Evolutionary conservation across 1,140 invertebrate genomes (phyloP).

Genomic region (Orchestia grillus): DNA sequence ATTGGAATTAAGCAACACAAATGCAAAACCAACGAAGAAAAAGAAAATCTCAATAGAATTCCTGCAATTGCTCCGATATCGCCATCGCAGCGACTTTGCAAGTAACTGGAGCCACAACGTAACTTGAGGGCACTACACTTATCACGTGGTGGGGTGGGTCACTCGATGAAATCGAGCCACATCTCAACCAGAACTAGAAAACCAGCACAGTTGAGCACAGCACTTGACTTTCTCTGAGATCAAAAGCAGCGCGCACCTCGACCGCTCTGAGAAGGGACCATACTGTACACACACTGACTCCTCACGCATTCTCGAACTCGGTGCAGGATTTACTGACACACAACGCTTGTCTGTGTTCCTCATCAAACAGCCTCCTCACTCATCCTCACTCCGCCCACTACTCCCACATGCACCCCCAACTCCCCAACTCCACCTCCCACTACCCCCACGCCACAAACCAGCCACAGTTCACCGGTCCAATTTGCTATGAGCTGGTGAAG

Average conservation of each 20-base stretch:
- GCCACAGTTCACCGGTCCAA: conserved; percentile 22
- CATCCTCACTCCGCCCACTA: conserved; percentile 52
- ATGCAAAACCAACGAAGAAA: neutral
- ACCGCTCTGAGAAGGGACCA: neutral
- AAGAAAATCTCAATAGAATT: neutral
- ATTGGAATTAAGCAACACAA: neutral
- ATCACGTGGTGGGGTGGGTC: neutral
- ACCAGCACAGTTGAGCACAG: neutral
- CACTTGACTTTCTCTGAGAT: neutral
- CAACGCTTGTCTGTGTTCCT: conserved; percentile 53
- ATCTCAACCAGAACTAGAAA: neutral
- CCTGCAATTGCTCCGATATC: neutral
- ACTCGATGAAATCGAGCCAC: neutral
- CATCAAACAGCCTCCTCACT: conserved; percentile 49
- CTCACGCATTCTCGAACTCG: conserved; percentile 32
- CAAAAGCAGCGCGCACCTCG: neutral
- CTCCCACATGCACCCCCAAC: neutral
- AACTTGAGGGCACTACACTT: neutral
- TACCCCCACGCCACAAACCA: neutral
- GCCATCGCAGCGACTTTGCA: neutral
- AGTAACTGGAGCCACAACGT: neutral
- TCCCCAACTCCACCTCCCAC: neutral
- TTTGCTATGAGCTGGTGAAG: neutral
- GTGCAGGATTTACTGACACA: conserved; percentile 42
- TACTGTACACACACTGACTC: conserved; percentile 15